Conservation (phyloP, 1,140 invertebrate species). For the Monochamus saltuarius region DNA sequence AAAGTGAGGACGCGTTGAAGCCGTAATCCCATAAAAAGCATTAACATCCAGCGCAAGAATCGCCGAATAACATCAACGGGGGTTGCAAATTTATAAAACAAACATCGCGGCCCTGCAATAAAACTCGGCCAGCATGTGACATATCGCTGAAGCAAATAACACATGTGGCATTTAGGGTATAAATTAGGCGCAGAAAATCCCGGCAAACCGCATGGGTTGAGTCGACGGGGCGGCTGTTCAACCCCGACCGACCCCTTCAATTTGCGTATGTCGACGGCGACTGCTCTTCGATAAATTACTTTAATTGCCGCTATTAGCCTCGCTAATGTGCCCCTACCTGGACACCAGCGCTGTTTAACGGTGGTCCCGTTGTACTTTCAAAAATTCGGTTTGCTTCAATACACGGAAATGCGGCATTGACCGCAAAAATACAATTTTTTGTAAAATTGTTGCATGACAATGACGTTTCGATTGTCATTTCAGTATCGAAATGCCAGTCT, state of each 20-base stretch:
- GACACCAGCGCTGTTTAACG: not conserved
- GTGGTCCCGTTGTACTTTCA: too few species aligned
- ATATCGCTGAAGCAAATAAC: slow-evolving; percentile 31
- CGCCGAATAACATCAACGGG: slow-evolving; percentile 14
- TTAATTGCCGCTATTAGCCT: slow-evolving; percentile 26
- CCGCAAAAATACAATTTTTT: too few species aligned
- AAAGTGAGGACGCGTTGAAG: not conserved
- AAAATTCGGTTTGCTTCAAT: too few species aligned
- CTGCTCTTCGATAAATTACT: slow-evolving; percentile 29
- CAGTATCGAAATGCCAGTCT: too few species aligned
- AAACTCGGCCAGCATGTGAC: slow-evolving; percentile 19
- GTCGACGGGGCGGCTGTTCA: slow-evolving; percentile 14
- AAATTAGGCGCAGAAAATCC: slow-evolving; percentile 42
- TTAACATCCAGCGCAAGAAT: slow-evolving; percentile 16
- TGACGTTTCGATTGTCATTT: too few species aligned
- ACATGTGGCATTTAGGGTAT: slow-evolving; percentile 32
- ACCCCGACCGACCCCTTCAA: slow-evolving; percentile 20
- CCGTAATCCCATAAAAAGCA: slow-evolving; percentile 20
- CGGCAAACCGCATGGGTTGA: slow-evolving; percentile 33
- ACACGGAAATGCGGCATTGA: too few species aligned
- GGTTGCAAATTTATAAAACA: slow-evolving; percentile 28
- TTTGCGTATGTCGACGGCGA: slow-evolving; percentile 21
- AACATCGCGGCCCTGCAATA: slow-evolving; percentile 17
- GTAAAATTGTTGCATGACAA: too few species aligned
- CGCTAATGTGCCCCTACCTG: slow-evolving; percentile 16